Evolutionary conservation across 2,797 vertebrate species (phyloP).

Genomic region (Picus viridis): DNA sequence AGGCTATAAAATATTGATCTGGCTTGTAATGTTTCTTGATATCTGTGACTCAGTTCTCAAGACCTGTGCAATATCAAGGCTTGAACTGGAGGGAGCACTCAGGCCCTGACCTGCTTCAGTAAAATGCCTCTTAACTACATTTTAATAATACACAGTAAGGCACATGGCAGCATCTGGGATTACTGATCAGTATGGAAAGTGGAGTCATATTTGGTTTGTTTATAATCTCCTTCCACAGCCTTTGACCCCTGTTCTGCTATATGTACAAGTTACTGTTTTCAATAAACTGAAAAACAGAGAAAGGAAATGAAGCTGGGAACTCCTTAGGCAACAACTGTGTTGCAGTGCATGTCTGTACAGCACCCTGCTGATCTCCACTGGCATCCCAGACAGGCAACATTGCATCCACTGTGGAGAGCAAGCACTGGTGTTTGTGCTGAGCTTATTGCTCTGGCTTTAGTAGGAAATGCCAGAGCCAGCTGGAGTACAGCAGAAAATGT

Average conservation of each 20-base stretch:
- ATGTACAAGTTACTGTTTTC: background rate
- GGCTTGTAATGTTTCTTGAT: conserved; percentile 17
- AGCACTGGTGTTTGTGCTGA: background rate
- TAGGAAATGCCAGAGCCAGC: background rate
- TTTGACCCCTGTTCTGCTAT: background rate
- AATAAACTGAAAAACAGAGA: background rate
- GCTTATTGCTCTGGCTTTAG: background rate
- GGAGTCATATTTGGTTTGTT: background rate
- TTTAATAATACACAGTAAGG: background rate
- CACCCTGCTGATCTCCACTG: accelerated
- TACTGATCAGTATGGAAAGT: background rate
- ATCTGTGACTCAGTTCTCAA: conserved; percentile 4
- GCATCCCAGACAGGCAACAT: background rate
- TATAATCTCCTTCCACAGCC: background rate
- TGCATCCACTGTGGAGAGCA: accelerated
- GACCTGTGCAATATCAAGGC: background rate
- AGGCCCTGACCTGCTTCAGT: background rate
- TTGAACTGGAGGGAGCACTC: background rate
- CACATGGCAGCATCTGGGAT: background rate
- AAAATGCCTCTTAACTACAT: conserved; percentile 27
- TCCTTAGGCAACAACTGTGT: background rate
- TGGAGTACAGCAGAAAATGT: background rate
- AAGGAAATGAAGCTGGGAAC: background rate
- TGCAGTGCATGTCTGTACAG: background rate
- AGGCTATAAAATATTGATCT: conserved; percentile 52